These are phyloP conservation scores for Synodontis membranacea DNA, from an alignment of 2,113 vertebrate genomes.

Conservation along the genomic window DNA sequence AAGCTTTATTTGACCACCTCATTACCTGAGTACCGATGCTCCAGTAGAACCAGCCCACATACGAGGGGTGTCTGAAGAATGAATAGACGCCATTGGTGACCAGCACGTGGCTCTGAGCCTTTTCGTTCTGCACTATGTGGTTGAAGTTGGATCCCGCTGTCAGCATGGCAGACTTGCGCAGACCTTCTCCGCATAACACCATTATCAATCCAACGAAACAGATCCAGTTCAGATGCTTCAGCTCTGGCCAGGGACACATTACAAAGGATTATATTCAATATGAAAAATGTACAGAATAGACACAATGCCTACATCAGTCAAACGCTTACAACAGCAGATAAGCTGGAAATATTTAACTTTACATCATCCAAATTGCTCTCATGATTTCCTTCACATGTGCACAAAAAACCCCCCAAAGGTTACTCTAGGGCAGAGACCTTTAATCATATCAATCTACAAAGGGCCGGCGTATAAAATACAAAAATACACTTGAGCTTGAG, in stretches of 20 bases:
- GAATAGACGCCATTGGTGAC: slow-evolving; percentile 91
- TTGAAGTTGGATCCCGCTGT: slow-evolving; percentile 98
- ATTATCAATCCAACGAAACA: slow-evolving; percentile 86
- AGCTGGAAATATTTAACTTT: not conserved
- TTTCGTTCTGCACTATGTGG: slow-evolving; percentile 98
- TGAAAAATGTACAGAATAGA: not conserved
- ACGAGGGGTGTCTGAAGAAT: slow-evolving; percentile 93
- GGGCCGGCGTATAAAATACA: too few species aligned
- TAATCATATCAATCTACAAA: not conserved
- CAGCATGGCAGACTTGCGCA: slow-evolving; percentile 94
- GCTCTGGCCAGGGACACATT: slow-evolving; percentile 69
- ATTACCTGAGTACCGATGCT: slow-evolving; percentile 92
- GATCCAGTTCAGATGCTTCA: slow-evolving; percentile 91
- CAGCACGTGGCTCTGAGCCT: slow-evolving; percentile 88
- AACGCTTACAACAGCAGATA: not conserved
- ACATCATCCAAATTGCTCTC: not conserved
- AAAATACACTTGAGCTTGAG: too few species aligned
- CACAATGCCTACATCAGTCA: not conserved
- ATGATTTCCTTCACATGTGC: not conserved
- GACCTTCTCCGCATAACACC: slow-evolving; percentile 90
- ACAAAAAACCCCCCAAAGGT: not conserved
- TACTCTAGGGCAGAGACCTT: not conserved
- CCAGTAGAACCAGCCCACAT: slow-evolving; percentile 99
- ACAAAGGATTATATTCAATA: not conserved
- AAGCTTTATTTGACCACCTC: not conserved